Conservation (phyloP, 2,113 vertebrate genomes). For the Bujurquina vittata region DNA sequence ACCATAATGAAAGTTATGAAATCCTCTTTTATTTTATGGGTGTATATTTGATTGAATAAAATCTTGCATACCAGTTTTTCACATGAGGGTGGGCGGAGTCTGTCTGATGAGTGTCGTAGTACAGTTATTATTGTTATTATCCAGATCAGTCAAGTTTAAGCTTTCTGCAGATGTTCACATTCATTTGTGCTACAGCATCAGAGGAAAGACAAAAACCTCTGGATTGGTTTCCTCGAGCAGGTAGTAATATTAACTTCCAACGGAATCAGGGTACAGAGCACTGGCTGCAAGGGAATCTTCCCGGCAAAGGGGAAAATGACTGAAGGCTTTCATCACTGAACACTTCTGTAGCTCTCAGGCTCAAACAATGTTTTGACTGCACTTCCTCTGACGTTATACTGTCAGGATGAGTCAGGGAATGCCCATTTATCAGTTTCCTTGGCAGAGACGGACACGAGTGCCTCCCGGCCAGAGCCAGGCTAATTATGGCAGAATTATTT, state of each 20-base stretch:
- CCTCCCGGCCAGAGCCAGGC: not conserved
- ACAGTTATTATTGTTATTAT: too few species aligned
- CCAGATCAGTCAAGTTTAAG: not conserved
- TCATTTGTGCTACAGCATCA: not conserved
- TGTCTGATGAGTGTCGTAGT: too few species aligned
- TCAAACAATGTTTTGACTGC: not conserved
- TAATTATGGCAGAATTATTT: constrained; percentile 3
- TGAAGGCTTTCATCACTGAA: constrained; percentile 15
- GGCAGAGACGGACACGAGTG: constrained; percentile 24
- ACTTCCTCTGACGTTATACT: constrained; percentile 8
- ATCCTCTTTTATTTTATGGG: too few species aligned
- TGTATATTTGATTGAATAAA: too few species aligned
- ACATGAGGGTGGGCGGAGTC: too few species aligned
- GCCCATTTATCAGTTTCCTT: not conserved
- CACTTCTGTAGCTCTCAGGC: constrained; percentile 21
- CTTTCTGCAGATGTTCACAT: not conserved
- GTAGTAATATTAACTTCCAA: not conserved
- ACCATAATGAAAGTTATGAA: too few species aligned
- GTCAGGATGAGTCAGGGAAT: constrained; percentile 18
- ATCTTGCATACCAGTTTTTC: too few species aligned
- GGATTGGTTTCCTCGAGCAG: not conserved
- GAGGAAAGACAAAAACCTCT: not conserved
- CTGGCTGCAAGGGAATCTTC: constrained; percentile 28
- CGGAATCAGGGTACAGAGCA: not conserved
- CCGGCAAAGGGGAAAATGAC: constrained; percentile 6